Evolutionary conservation across 2,113 vertebrate genomes (phyloP).

Genomic region (Loxodonta africana): DNA sequence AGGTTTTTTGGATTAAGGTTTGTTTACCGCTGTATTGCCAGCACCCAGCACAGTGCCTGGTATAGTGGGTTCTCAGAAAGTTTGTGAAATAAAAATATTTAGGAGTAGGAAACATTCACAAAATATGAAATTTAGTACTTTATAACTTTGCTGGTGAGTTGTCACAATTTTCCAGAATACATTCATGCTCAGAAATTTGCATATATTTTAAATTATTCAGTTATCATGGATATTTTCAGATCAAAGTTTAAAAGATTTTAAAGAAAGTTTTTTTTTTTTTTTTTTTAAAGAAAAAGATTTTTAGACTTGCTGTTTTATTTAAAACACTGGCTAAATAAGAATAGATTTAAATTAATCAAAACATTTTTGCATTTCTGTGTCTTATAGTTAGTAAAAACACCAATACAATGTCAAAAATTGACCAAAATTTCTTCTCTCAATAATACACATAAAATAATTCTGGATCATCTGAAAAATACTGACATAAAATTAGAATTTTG

Average conservation of each 20-base stretch:
- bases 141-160: slow-evolving; percentile 47
- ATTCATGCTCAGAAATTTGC: slow-evolving; percentile 56
- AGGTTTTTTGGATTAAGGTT: slow-evolving; percentile 45
- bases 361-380: slow-evolving; percentile 18
- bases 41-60: background rate
- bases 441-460: slow-evolving; percentile 44
- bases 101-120: slow-evolving; percentile 37
- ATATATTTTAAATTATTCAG: background rate
- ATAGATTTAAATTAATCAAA: slow-evolving; percentile 12
- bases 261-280: too few relatives aligned
- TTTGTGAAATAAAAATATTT: slow-evolving; percentile 46
- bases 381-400: slow-evolving; percentile 56
- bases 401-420: background rate
- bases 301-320: slow-evolving; percentile 41
- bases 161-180: slow-evolving; percentile 57
- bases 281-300: background rate
- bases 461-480: slow-evolving; percentile 38
- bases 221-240: slow-evolving; percentile 31
- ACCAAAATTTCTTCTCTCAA: slow-evolving; percentile 59
- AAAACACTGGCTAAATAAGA: slow-evolving; percentile 53
- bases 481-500: slow-evolving; percentile 37
- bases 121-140: slow-evolving; percentile 43
- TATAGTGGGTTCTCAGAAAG: background rate
- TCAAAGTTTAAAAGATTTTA: slow-evolving; percentile 15
- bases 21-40: slow-evolving; percentile 27